Conservation (phyloP, 2,797 vertebrate genomes). For the Karalla daura region DNA sequence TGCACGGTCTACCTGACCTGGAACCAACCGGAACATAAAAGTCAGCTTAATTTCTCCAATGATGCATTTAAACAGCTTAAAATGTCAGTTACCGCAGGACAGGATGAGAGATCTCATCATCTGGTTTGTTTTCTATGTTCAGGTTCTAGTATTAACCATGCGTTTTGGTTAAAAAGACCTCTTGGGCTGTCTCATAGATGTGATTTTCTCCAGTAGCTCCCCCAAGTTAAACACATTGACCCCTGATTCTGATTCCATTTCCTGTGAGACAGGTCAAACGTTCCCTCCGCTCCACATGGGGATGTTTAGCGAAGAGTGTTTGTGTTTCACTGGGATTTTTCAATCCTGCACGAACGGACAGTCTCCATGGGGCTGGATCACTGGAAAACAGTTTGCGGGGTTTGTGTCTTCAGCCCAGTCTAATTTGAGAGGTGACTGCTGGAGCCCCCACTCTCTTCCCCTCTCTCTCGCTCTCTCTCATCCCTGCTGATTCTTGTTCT, state of each 20-base stretch:
- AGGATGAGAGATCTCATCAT: too few species aligned
- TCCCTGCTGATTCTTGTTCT: slow-evolving; percentile 29
- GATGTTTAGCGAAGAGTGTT: slow-evolving; percentile 24
- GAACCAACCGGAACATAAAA: too few species aligned
- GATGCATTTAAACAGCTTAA: too few species aligned
- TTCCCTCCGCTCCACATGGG: slow-evolving; percentile 12
- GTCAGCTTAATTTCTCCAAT: too few species aligned
- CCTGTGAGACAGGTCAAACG: slow-evolving; percentile 33
- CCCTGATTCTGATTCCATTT: slow-evolving; percentile 27
- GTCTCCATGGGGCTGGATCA: slow-evolving; percentile 1
- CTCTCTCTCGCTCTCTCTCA: too few species aligned
- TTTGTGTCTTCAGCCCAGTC: slow-evolving; percentile 19
- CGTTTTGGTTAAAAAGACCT: slow-evolving; percentile 1
- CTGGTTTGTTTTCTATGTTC: neutral
- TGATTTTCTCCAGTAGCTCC: too few species aligned
- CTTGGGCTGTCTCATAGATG: too few species aligned
- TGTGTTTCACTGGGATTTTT: slow-evolving; percentile 38
- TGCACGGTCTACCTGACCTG: neutral
- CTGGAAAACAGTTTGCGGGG: neutral
- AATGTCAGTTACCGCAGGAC: too few species aligned
- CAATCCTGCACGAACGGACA: slow-evolving; percentile 1
- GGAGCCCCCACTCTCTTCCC: neutral
- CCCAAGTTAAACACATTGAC: slow-evolving; percentile 16
- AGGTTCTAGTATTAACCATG: neutral
- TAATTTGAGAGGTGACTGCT: slow-evolving; percentile 9